A percentile compares a stretch with the other conserved stretches of the same genome.
phyloP scores from a whole-genome alignment of 2,113 vertebrate genomes.

The Gambusia holbrooki region DNA sequence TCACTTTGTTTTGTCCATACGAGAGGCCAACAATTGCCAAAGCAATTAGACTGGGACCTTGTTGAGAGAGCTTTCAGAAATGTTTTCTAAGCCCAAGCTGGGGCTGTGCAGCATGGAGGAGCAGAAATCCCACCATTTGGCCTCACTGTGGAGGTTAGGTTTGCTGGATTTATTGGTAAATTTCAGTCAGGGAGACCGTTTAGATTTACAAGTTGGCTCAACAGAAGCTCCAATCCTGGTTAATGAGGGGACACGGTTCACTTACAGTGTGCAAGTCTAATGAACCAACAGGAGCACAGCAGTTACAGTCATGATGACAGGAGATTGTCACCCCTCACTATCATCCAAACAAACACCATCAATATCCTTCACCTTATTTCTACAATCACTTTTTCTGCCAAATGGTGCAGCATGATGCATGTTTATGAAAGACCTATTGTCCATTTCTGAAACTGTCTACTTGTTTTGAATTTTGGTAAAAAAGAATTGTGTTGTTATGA shows the following conservation, averaged over 20 bases:
- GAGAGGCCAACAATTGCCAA: constrained; percentile 43
- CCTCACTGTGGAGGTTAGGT: background rate
- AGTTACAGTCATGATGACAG: background rate
- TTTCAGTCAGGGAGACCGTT: constrained; percentile 11
- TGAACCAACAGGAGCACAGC: constrained; percentile 3
- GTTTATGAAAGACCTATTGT: background rate
- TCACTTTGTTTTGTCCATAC: constrained; percentile 46
- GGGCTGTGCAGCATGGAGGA: constrained; percentile 17
- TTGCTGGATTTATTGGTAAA: constrained; percentile 31
- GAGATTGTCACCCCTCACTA: background rate
- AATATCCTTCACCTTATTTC: background rate
- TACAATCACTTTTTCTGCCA: background rate
- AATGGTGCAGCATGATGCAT: background rate
- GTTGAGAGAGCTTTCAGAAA: constrained; percentile 46
- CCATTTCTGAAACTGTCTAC: background rate
- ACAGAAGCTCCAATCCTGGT: constrained; percentile 12
- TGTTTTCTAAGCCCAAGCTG: constrained; percentile 30
- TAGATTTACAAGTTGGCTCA: constrained; percentile 13
- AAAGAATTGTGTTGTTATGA: background rate
- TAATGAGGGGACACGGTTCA: constrained; percentile 18
- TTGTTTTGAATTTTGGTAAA: background rate
- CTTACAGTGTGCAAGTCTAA: constrained; percentile 6
- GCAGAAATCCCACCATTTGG: constrained; percentile 16
- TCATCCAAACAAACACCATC: background rate
- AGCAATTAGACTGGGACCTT: constrained; percentile 57